phyloP scores from a whole-genome alignment of 1,140 invertebrate genomes.

The Drepana arcuata region DNA sequence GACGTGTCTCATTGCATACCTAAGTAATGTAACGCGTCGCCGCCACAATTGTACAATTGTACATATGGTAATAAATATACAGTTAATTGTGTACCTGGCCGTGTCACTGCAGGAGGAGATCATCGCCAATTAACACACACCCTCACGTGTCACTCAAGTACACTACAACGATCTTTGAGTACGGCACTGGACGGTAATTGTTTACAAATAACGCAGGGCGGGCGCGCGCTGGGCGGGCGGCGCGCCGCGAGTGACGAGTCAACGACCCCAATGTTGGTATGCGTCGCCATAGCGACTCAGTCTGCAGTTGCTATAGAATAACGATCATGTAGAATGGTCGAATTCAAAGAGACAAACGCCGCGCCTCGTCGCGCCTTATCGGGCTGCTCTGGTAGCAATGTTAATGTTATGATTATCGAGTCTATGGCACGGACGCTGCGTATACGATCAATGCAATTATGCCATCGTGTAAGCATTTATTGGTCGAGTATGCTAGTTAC shows the following conservation, averaged over 20 bases:
- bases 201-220: conserved; percentile 33
- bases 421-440: not conserved
- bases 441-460: not conserved
- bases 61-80: not conserved
- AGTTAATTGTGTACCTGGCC: not conserved
- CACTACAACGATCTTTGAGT: not conserved
- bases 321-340: too few relatives aligned
- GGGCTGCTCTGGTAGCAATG: not conserved
- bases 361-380: conserved; percentile 1
- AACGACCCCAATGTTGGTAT: conserved; percentile 16
- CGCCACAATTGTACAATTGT: not conserved
- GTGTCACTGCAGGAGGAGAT: not conserved
- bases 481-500: too few relatives aligned
- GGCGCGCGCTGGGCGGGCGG: conserved; percentile 16
- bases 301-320: too few relatives aligned
- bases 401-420: not conserved
- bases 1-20: too few relatives aligned
- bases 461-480: not conserved
- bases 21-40: too few relatives aligned
- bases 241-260: conserved; percentile 23
- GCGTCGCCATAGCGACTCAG: conserved; percentile 26
- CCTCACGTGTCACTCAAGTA: conserved; percentile 3
- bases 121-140: conserved; percentile 9
- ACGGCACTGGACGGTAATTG: conserved; percentile 15
- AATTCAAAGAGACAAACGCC: too few relatives aligned